phyloP scores from a whole-genome alignment of 35 echinoderm and acorn worm species.

The Stichopus chloronotus region DNA sequence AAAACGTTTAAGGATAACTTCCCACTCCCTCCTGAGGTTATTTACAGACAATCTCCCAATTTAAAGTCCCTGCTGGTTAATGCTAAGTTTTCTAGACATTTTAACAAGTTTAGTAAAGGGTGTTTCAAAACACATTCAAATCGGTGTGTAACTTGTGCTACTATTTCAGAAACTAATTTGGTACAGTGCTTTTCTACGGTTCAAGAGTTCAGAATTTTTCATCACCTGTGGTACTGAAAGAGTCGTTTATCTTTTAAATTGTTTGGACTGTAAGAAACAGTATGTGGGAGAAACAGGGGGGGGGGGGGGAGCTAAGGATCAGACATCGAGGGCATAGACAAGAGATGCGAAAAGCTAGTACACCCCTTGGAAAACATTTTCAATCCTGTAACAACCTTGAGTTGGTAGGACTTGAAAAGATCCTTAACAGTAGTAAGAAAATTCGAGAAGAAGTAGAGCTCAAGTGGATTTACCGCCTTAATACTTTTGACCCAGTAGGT shows the following conservation, averaged over 20 bases:
- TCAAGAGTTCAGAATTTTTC: slow-evolving; percentile 6
- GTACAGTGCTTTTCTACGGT: not conserved
- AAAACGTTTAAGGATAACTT: too few relatives aligned
- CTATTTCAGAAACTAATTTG: slow-evolving; percentile 3
- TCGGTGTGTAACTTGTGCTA: not conserved
- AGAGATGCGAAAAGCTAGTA: not conserved
- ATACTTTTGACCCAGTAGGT: too few relatives aligned
- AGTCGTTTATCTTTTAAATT: not conserved
- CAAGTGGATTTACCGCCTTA: too few relatives aligned
- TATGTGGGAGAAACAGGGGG: slow-evolving; percentile 2
- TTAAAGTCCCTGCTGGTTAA: not conserved
- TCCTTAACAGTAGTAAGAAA: too few relatives aligned
- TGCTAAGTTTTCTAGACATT: not conserved
- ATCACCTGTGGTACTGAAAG: not conserved
- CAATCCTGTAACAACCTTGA: too few relatives aligned
- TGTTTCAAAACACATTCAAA: slow-evolving; percentile 6
- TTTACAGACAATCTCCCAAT: too few relatives aligned
- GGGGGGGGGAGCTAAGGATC: not conserved
- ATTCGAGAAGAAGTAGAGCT: too few relatives aligned
- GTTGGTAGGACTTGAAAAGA: too few relatives aligned
- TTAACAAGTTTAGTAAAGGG: not conserved
- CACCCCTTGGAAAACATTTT: not conserved
- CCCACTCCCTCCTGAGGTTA: too few relatives aligned
- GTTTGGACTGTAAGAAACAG: slow-evolving; percentile 11
- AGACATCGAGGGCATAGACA: slow-evolving; percentile 1